Evolutionary conservation across 1,140 invertebrate species (phyloP).

Genomic region (Coptotermes formosanus): DNA sequence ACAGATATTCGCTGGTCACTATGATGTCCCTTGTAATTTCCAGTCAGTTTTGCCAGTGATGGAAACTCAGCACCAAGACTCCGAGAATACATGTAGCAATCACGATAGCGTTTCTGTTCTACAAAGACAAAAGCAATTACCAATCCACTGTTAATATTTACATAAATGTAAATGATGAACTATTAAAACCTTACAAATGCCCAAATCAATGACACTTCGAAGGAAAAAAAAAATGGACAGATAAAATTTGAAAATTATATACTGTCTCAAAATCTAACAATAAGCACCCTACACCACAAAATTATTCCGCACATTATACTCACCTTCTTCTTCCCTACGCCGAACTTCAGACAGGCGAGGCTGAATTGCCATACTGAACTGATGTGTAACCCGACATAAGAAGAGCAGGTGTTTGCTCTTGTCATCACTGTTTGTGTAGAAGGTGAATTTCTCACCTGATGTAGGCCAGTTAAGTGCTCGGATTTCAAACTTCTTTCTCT

Average conservation of each 20-base stretch:
- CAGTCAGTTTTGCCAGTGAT: slow-evolving; percentile 25
- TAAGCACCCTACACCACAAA: no score
- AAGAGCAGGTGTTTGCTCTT: slow-evolving; percentile 87
- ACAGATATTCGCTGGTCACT: slow-evolving; percentile 76
- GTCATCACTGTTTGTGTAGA: slow-evolving; percentile 87
- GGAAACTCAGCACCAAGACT: slow-evolving; percentile 47
- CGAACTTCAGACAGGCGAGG: slow-evolving; percentile 76
- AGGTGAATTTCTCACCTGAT: slow-evolving; percentile 70
- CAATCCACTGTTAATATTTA: background rate
- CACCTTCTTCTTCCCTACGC: slow-evolving; percentile 73
- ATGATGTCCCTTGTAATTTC: slow-evolving; percentile 32
- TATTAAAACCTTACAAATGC: background rate
- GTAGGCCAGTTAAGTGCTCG: slow-evolving; percentile 69
- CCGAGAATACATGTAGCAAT: slow-evolving; percentile 57
- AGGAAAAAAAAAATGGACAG: background rate
- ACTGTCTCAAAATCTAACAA: no score
- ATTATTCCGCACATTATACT: background rate
- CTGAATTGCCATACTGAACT: slow-evolving; percentile 91
- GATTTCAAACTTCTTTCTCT: slow-evolving; percentile 95
- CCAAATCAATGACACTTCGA: no score
- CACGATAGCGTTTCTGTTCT: slow-evolving; percentile 54
- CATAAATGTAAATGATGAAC: no score
- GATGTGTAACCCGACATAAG: slow-evolving; percentile 87
- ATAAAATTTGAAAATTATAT: no score
- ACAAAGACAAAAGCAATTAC: slow-evolving; percentile 26